Percentiles rank a stretch among this genome's conserved stretches.
Evolutionary conservation across 2,888 invertebrate species (phyloP).

Genomic region (Petrolisthes cinctipes): DNA sequence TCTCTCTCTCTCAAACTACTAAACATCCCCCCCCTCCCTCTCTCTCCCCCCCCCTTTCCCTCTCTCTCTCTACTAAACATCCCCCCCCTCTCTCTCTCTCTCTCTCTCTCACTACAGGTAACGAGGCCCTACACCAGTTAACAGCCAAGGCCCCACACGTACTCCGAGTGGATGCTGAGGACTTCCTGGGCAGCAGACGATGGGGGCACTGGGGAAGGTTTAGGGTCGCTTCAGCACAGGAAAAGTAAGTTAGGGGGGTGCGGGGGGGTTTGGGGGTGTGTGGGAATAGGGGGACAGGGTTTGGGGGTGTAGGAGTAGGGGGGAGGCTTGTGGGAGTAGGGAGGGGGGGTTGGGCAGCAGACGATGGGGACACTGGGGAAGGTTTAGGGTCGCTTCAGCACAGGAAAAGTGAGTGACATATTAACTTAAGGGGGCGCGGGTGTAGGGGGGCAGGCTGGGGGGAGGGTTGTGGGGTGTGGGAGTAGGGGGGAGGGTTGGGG

Average conservation of each 20-base stretch:
- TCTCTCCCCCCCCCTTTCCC: too few relatives aligned
- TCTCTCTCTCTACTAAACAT: too few relatives aligned
- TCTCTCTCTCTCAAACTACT: neutral
- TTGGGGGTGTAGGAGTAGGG: too few relatives aligned
- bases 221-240: neutral
- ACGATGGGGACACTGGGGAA: neutral
- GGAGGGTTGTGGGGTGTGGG: neutral
- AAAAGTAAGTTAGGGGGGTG: neutral
- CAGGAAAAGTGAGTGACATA: neutral
- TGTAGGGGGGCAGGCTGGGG: neutral
- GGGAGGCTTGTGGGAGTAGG: too few relatives aligned
- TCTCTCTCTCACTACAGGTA: slow-evolving; percentile 33
- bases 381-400: too few relatives aligned
- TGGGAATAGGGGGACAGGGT: too few relatives aligned
- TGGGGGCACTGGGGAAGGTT: slow-evolving; percentile 42
- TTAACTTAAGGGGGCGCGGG: neutral
- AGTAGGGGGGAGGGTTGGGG: neutral
- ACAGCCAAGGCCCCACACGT: slow-evolving; percentile 66
- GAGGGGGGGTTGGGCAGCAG: neutral
- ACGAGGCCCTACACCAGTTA: slow-evolving; percentile 69
- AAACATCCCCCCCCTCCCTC: too few relatives aligned
- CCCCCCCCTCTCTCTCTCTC: neutral
- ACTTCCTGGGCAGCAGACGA: slow-evolving; percentile 26
- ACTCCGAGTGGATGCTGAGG: slow-evolving; percentile 42
- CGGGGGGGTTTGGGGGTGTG: too few relatives aligned